Percentiles rank a stretch among this genome's conserved stretches.
These are phyloP conservation scores for Phaethornis superciliosus DNA, from an alignment of 2,113 vertebrate species.

Conservation along the genomic window DNA sequence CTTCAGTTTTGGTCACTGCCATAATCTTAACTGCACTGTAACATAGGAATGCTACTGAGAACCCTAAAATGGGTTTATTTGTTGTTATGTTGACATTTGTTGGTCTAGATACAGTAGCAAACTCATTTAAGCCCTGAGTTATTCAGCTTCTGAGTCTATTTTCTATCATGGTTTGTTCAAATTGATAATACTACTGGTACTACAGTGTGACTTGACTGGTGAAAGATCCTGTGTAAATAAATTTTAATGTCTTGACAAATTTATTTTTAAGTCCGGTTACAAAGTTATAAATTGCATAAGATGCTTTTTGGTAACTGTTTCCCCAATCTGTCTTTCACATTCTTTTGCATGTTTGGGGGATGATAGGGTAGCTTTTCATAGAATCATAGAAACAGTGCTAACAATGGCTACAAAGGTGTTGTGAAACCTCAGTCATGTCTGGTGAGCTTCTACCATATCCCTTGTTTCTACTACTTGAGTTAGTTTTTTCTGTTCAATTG, in stretches of 20 bases:
- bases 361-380: background rate
- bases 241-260: background rate
- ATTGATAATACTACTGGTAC: background rate
- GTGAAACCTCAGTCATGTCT: background rate
- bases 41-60: rapidly evolving
- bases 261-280: background rate
- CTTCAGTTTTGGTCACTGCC: background rate
- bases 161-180: background rate
- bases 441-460: background rate
- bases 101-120: background rate
- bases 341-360: background rate
- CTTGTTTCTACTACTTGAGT: background rate
- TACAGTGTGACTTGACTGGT: background rate
- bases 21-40: background rate
- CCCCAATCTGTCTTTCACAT: background rate
- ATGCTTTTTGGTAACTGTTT: background rate
- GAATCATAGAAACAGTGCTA: background rate
- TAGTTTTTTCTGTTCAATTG: background rate
- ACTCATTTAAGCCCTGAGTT: background rate
- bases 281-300: background rate
- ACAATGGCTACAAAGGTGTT: background rate
- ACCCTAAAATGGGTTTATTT: background rate
- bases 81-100: background rate
- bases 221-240: background rate
- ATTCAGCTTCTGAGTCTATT: background rate